Base-by-base conservation (phyloP, 2,797 vertebrate species). In the Artibeus jamaicensis region DNA sequence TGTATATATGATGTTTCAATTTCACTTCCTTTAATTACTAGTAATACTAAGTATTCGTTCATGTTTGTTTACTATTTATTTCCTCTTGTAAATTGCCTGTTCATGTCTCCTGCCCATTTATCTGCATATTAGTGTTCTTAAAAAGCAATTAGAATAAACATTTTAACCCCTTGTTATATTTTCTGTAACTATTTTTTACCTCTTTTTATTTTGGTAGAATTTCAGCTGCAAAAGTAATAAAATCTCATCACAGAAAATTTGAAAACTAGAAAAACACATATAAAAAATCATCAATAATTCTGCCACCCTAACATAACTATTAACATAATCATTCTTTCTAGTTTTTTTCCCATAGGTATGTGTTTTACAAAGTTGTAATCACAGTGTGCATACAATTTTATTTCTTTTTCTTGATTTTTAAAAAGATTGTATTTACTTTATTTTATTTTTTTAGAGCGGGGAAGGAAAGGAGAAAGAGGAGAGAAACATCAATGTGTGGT, bases 141-240 rank as follows among this genome's bases (percentile, higher is more conserved):
- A 92, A 86, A 93, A 42, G 82, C 16, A 88, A 71, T 48, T 90
- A 53, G 48, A 89, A 89, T 59, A 89, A 85, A 65, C 9, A 86
- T 71, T 93, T 91, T 86, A 94, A 79, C 5, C 21, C 55, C 65
- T 65, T 65, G 21, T 67, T 86, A 53, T 71, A 94, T 91, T 84
- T 95, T 29, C 70, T 70, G 21, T 42, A 79, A 65, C 26, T 84
- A 44, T 44, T 83, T 78, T 76, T 81, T 22, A 19, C 59, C 57
- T 88, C n/a, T 88, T 71, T 79, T 95, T 71, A 62, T 74, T 93
- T 91, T 77, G 24, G 18, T 67, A 94, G 68, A 70, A 96, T 87
- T 92, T 84, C 68, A 81, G 10, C 42, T 90, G 37, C 9, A 65
- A 93, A 89, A 92, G 57, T 74, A 84, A 85, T 67, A 86, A 70